Base-by-base conservation (phyloP, 2,888 invertebrate genomes). In the Drosophila fungiperda region DNA sequence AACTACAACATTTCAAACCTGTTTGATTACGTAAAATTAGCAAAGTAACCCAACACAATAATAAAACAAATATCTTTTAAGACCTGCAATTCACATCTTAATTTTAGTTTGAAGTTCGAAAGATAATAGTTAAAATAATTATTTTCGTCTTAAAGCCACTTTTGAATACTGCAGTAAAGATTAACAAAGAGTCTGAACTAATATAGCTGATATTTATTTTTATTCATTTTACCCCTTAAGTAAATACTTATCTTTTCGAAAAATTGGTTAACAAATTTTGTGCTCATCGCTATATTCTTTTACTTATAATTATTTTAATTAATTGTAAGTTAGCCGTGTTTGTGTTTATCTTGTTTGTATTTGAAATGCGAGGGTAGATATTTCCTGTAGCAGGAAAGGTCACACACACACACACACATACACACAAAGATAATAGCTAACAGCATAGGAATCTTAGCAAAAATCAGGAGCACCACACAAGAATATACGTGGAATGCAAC, bases 401-500 rank as follows among this genome's bases (percentile, higher is more conserved):
- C 29, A 32, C 20, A 40, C 32, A 23, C 23, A 36, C 55, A 26
- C 12, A 38, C 20, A 12, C 5, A 63, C 3, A 36, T 1, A n/a
- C 35, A 52, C 20, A 32, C 42, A 53, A 42, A 35, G 29, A 17
- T 17, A 29, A 42, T 50, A 26, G 35, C 70, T 57, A 12, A 33
- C 26, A 61, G 42, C 42, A 45, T 6, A 38, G 36, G 29, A 60
- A 72, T 58, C 66, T 58, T 26, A 40, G 32, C 55, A 42, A 36
- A 66, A 42, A 64, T 59, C 64, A 50, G 55, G 17, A 59, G 50
- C 62, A 40, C 26, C 64, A 59, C 62, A 52, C 54, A 50, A 58
- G 63, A 78, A 69, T 73, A 60, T 68, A 48, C 42, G 49, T 58
- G 38, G 35, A 61, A 32, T 40, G 61, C 62, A 73, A 73, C 65